phyloP scores from a whole-genome alignment of 2,888 invertebrate genomes.

The Scaptomyza caliginosa region DNA sequence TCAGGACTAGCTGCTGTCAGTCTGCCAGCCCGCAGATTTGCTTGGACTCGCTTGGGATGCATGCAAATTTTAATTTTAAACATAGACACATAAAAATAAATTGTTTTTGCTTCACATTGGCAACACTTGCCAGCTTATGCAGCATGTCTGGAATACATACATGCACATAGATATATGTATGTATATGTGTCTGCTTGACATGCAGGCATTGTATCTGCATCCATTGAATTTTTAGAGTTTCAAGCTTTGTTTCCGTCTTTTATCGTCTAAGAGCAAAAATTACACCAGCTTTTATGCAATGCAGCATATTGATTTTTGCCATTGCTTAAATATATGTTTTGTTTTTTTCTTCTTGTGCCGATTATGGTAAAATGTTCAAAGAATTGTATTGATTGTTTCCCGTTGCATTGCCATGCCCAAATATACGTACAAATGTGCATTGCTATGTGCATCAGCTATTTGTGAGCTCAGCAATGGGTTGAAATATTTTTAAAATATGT shows the following conservation, averaged over 20 bases:
- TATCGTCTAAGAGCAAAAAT: conserved; percentile 42
- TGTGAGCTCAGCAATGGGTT: not conserved
- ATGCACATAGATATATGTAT: not conserved
- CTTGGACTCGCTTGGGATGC: conserved; percentile 17
- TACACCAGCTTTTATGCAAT: conserved; percentile 42
- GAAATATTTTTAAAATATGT: not conserved
- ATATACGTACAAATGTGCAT: conserved; percentile 8
- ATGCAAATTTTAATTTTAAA: conserved; percentile 72
- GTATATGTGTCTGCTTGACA: conserved; percentile 32
- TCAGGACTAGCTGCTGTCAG: conserved; percentile 9
- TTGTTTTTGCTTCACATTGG: conserved; percentile 60
- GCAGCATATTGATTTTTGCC: conserved; percentile 66
- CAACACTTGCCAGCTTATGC: conserved; percentile 58
- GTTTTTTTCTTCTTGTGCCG: conserved; percentile 4
- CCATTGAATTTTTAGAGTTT: conserved; percentile 34
- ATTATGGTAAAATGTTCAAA: conserved; percentile 32
- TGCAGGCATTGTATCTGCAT: conserved; percentile 50
- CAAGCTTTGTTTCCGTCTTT: conserved; percentile 23
- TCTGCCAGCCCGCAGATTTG: conserved; percentile 32
- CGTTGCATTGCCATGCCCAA: not conserved
- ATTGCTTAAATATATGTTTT: not conserved
- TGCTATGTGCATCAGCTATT: not conserved
- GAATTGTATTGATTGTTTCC: conserved; percentile 26
- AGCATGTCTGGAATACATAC: conserved; percentile 16
- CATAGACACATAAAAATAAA: conserved; percentile 71